These are phyloP conservation scores for Nematolebias whitei DNA, from an alignment of 2,113 vertebrate species.

Conservation along the genomic window DNA sequence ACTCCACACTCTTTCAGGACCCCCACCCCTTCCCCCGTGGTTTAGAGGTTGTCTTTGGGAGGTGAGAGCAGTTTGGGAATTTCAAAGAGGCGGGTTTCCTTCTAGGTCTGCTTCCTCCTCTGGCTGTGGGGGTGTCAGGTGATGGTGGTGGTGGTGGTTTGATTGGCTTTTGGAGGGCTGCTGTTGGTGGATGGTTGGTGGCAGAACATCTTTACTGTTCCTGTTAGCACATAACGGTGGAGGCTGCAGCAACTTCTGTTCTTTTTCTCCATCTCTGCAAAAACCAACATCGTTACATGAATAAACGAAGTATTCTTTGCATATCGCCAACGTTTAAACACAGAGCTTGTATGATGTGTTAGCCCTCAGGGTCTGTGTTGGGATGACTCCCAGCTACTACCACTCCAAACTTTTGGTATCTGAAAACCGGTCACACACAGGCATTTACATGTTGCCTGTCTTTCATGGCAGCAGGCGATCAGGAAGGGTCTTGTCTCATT, in stretches of 20 bases:
- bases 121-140: constrained; percentile 10
- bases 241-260: background rate
- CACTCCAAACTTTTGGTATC: too few species aligned
- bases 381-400: too few species aligned
- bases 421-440: too few species aligned
- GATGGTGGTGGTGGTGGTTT: constrained; percentile 41
- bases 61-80: constrained; percentile 35
- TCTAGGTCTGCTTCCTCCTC: constrained; percentile 30
- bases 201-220: background rate
- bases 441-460: too few species aligned
- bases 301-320: too few species aligned
- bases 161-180: background rate
- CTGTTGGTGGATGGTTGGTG: constrained; percentile 40
- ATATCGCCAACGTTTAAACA: too few species aligned
- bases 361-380: too few species aligned
- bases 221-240: background rate
- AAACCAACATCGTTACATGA: too few species aligned
- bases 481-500: too few species aligned
- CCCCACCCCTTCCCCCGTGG: constrained; percentile 22
- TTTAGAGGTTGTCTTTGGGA: constrained; percentile 52
- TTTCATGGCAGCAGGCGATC: too few species aligned
- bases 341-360: too few species aligned
- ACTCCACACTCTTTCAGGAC: constrained; percentile 46
- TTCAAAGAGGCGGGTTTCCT: too few species aligned
- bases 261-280: background rate